These are phyloP conservation scores for Pogonophryne albipinna DNA, from an alignment of 2,797 vertebrate species.

Conservation along the genomic window DNA sequence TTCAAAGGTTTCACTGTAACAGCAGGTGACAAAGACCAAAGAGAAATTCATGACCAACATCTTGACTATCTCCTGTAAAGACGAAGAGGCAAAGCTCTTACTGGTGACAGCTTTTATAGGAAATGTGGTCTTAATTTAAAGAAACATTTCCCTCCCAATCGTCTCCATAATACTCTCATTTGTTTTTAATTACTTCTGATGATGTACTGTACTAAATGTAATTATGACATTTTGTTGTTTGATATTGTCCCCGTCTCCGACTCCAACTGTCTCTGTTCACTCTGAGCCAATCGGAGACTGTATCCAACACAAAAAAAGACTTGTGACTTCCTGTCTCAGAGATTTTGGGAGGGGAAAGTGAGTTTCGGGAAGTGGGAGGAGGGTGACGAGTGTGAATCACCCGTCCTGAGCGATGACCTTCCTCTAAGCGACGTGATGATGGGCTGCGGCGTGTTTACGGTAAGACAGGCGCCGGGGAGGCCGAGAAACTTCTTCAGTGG, in stretches of 20 bases:
- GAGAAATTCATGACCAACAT: slow-evolving; percentile 9
- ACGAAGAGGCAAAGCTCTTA: slow-evolving; percentile 1
- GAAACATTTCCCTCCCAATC: slow-evolving; percentile 38
- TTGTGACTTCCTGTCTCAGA: slow-evolving; percentile 46
- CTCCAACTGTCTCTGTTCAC: background rate
- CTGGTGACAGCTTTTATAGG: slow-evolving; percentile 46
- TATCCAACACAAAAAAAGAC: slow-evolving; percentile 18
- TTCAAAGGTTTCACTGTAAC: slow-evolving; percentile 11
- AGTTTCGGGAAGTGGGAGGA: slow-evolving; percentile 41
- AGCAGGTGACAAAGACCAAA: background rate
- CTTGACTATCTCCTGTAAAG: slow-evolving; percentile 16
- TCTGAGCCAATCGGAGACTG: background rate
- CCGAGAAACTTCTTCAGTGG: slow-evolving; percentile 46
- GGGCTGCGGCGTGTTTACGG: slow-evolving; percentile 55
- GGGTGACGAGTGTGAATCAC: slow-evolving; percentile 53
- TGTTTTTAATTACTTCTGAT: slow-evolving; percentile 10
- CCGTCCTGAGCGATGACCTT: slow-evolving; percentile 48
- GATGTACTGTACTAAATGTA: background rate
- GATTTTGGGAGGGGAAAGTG: slow-evolving; percentile 29
- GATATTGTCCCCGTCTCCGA: slow-evolving; percentile 15
- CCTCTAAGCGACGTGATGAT: slow-evolving; percentile 2
- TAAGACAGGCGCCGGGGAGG: slow-evolving; percentile 52
- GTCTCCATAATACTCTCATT: slow-evolving; percentile 36
- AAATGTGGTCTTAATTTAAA: slow-evolving; percentile 56
- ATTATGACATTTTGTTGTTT: slow-evolving; percentile 12